Percentiles rank a stretch among this genome's conserved stretches.
Evolutionary conservation across 2,888 invertebrate species (phyloP).

Genomic region (Acrobasis consociella): DNA sequence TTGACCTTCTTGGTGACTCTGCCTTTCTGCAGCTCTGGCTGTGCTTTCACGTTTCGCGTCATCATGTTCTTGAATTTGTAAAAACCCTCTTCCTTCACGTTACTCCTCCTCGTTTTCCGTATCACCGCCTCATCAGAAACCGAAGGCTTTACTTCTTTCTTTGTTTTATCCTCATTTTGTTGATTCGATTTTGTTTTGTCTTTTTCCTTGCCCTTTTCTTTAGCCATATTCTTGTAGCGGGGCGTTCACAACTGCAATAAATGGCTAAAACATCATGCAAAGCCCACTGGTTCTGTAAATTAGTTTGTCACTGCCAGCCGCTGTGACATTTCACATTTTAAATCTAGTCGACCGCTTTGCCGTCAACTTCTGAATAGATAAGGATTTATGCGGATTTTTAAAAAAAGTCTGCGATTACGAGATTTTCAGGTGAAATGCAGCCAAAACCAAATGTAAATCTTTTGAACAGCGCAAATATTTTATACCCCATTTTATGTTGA

Average conservation of each 20-base stretch:
- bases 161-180: slow-evolving; percentile 36
- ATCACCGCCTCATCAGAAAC: slow-evolving; percentile 30
- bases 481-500: slow-evolving; percentile 6
- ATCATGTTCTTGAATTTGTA: slow-evolving; percentile 61
- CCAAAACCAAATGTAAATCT: slow-evolving; percentile 10
- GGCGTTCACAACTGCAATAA: slow-evolving; percentile 27
- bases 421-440: not conserved
- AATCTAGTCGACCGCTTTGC: slow-evolving; percentile 36
- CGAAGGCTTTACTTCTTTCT: slow-evolving; percentile 32
- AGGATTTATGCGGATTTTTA: slow-evolving; percentile 15
- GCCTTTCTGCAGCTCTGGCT: slow-evolving; percentile 33
- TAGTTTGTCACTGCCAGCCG: slow-evolving; percentile 25
- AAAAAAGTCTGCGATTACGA: not conserved
- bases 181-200: slow-evolving; percentile 40
- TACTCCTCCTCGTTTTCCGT: slow-evolving; percentile 49
- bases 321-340: slow-evolving; percentile 14
- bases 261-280: slow-evolving; percentile 28
- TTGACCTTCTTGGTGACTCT: slow-evolving; percentile 43
- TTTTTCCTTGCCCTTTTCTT: slow-evolving; percentile 41
- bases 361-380: not conserved
- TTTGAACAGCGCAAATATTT: slow-evolving; percentile 9
- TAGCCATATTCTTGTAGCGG: slow-evolving; percentile 40
- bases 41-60: slow-evolving; percentile 46
- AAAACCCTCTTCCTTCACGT: slow-evolving; percentile 58
- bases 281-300: slow-evolving; percentile 45